Percentiles rank a stretch among this genome's conserved stretches.
These are phyloP conservation scores for Pseudochaenichthys georgianus DNA, from an alignment of 2,797 vertebrate species.

Conservation along the genomic window DNA sequence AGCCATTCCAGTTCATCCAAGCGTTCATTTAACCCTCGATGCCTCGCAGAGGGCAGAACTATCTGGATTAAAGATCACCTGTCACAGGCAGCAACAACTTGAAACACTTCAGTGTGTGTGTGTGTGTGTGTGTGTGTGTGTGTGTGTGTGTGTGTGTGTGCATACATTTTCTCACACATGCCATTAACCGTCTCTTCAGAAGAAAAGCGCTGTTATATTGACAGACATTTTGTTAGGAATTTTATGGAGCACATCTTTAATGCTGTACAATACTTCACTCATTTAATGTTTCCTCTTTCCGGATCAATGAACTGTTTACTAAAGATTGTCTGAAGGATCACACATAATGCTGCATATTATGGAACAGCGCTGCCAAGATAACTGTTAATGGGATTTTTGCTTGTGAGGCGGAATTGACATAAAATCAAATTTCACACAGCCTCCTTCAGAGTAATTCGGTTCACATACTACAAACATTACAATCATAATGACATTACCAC, in stretches of 20 bases:
- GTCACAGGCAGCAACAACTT: conserved; percentile 18
- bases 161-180: conserved; percentile 5
- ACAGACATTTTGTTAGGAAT: background rate
- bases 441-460: background rate
- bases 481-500: background rate
- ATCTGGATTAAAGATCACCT: conserved; percentile 29
- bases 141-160: conserved; percentile 2
- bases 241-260: background rate
- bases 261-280: background rate
- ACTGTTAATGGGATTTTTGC: background rate
- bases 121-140: conserved; percentile 1
- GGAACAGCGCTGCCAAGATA: conserved; percentile 6
- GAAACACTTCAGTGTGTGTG: conserved; percentile 6
- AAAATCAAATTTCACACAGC: conserved; percentile 15
- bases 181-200: conserved; percentile 11
- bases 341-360: background rate
- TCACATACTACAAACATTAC: background rate
- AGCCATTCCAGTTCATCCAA: conserved; percentile 28
- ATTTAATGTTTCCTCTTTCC: background rate
- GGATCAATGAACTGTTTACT: conserved; percentile 11
- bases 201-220: background rate
- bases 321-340: background rate
- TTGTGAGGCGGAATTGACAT: background rate
- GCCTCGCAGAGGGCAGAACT: conserved; percentile 2
- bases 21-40: conserved; percentile 35